Percentiles rank a stretch among this genome's conserved stretches.
These are phyloP conservation scores for Enteromius radiatus DNA, from an alignment of 2,797 vertebrate species.

Conservation along the genomic window DNA sequence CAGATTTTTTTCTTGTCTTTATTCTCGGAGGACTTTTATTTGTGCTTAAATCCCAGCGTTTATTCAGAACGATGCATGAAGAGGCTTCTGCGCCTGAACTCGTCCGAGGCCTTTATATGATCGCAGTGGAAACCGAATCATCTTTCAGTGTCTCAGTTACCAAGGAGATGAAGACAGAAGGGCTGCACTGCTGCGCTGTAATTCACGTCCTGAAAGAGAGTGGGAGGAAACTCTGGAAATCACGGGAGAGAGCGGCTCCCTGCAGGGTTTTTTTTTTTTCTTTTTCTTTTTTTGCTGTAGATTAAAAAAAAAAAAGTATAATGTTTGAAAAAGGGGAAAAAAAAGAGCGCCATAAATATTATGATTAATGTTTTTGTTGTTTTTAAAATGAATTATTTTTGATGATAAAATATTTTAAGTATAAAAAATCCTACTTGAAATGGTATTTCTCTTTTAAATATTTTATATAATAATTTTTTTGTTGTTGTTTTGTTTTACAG, in stretches of 20 bases:
- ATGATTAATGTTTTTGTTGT: not conserved
- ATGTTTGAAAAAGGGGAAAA: not conserved
- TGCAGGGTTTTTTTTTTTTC: too few relatives aligned
- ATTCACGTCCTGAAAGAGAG: slow-evolving; percentile 23
- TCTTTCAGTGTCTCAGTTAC: slow-evolving; percentile 40
- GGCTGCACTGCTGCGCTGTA: slow-evolving; percentile 34
- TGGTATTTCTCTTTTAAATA: too few relatives aligned
- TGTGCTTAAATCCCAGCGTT: not conserved
- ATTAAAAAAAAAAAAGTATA: too few relatives aligned
- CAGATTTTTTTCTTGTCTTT: not conserved
- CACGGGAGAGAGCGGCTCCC: not conserved
- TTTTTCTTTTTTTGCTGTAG: too few relatives aligned
- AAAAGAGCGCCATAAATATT: not conserved
- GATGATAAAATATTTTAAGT: not conserved
- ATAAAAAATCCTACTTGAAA: too few relatives aligned
- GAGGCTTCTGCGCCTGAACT: not conserved
- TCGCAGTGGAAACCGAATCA: slow-evolving; percentile 15
- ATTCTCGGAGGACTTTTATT: not conserved
- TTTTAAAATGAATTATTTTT: too few relatives aligned
- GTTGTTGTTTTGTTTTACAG: too few relatives aligned
- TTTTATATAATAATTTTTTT: too few relatives aligned
- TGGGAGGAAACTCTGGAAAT: slow-evolving; percentile 23
- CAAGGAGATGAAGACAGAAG: slow-evolving; percentile 32
- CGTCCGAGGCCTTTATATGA: not conserved
- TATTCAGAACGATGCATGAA: slow-evolving; percentile 14